These are phyloP conservation scores for Sciurus carolinensis DNA, from an alignment of 2,797 vertebrate species.

Conservation along the genomic window DNA sequence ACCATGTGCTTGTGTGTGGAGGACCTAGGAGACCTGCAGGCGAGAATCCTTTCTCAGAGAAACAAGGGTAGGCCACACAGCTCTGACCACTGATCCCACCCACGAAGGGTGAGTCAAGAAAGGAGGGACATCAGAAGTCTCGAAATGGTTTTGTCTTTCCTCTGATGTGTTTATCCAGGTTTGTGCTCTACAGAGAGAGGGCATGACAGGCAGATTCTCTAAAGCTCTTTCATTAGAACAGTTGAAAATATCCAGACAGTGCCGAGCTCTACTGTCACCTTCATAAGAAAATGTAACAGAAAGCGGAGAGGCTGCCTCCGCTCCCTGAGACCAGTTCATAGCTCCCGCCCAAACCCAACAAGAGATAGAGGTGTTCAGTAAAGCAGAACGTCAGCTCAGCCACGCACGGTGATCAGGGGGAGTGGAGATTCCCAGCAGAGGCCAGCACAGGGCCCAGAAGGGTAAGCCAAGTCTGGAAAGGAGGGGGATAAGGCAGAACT, in stretches of 20 bases:
- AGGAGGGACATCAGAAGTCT: not conserved
- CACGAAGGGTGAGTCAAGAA: not conserved
- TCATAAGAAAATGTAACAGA: not conserved
- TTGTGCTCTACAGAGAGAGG: not conserved
- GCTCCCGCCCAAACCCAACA: not conserved
- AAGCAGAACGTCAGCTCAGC: not conserved
- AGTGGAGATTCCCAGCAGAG: not conserved
- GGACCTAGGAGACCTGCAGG: not conserved
- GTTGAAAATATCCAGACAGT: not conserved
- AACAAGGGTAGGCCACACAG: accelerated
- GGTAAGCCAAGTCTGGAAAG: not conserved
- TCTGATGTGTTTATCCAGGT: not conserved
- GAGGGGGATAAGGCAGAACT: not conserved
- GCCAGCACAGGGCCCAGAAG: not conserved
- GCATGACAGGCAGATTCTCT: too few species aligned
- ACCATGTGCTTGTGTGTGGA: not conserved
- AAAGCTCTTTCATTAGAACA: not conserved
- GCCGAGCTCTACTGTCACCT: accelerated
- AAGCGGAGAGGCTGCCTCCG: not conserved
- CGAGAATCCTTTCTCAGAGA: not conserved
- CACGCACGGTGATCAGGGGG: too few species aligned
- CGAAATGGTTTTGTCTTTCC: not conserved
- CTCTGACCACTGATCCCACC: accelerated
- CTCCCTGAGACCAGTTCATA: too few species aligned
- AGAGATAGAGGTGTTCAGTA: not conserved